A percentile compares a stretch with the other conserved stretches of the same genome.
Evolutionary conservation across 2,113 vertebrate species (phyloP).

Genomic region (Pachycephala philippinensis): DNA sequence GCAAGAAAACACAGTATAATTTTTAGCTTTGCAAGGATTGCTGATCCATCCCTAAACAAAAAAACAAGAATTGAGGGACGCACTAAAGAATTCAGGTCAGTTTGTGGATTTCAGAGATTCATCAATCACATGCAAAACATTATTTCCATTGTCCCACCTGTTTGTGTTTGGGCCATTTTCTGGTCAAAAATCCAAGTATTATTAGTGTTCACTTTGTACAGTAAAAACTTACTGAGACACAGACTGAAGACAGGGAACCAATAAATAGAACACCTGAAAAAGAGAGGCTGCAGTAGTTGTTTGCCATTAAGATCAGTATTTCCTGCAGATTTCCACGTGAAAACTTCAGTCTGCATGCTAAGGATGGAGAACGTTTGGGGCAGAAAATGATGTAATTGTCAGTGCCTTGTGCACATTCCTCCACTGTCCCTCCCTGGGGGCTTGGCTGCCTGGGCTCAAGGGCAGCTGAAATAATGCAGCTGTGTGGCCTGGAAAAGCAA

Average conservation of each 20-base stretch:
- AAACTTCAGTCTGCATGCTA: not conserved
- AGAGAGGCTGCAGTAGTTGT: not conserved
- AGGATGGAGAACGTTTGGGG: not conserved
- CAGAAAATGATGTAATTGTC: not conserved
- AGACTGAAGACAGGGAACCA: not conserved
- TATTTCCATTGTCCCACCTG: not conserved
- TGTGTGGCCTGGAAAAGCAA: not conserved
- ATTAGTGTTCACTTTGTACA: not conserved
- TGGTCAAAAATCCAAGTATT: not conserved
- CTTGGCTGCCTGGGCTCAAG: not conserved
- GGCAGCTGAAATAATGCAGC: not conserved
- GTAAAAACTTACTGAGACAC: not conserved
- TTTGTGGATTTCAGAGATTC: not conserved
- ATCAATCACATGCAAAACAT: not conserved
- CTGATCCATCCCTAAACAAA: not conserved
- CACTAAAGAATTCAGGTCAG: not conserved
- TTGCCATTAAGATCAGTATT: not conserved
- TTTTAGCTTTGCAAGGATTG: not conserved
- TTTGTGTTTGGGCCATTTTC: not conserved
- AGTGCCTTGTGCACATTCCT: not conserved
- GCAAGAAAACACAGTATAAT: not conserved
- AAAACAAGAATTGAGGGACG: not conserved
- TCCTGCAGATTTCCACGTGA: not conserved
- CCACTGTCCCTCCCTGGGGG: not conserved
- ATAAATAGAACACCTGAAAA: not conserved